phyloP scores from a whole-genome alignment of 2,888 invertebrate species.

The Auanema sp. region DNA sequence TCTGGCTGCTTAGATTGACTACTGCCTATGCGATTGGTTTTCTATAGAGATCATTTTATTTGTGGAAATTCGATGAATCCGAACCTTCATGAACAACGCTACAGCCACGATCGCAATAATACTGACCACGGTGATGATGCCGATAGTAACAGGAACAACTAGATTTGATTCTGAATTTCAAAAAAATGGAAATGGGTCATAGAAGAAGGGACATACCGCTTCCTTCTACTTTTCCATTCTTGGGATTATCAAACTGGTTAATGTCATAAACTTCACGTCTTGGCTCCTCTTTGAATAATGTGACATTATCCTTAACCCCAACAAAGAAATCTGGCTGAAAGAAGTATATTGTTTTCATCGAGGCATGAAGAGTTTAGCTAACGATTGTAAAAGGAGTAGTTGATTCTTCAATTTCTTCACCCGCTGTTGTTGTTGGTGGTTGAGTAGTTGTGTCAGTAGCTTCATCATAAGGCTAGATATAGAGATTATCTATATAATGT shows the following conservation, averaged over 20 bases:
- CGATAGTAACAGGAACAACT: slow-evolving; percentile 34
- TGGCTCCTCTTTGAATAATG: slow-evolving; percentile 45
- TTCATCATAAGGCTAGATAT: slow-evolving; percentile 44
- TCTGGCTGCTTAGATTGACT: not conserved
- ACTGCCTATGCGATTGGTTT: slow-evolving; percentile 15
- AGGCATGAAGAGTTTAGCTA: too few species aligned
- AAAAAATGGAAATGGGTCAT: slow-evolving; percentile 9
- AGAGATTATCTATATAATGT: not conserved
- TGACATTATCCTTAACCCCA: slow-evolving; percentile 42
- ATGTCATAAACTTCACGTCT: slow-evolving; percentile 40
- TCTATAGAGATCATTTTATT: not conserved
- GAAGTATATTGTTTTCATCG: too few species aligned
- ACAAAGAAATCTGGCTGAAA: slow-evolving; percentile 46
- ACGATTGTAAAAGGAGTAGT: slow-evolving; percentile 40
- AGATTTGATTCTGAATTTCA: not conserved
- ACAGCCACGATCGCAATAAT: slow-evolving; percentile 41
- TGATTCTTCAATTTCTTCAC: slow-evolving; percentile 30
- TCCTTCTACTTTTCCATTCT: slow-evolving; percentile 26
- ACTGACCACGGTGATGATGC: slow-evolving; percentile 34
- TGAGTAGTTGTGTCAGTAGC: slow-evolving; percentile 49
- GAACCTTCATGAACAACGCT: slow-evolving; percentile 40
- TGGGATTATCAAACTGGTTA: slow-evolving; percentile 32
- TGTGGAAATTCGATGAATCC: slow-evolving; percentile 2
- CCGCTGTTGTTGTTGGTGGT: slow-evolving; percentile 32
- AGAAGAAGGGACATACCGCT: not conserved